Conservation (phyloP, 2,888 invertebrate genomes). For the Ochropleura leucogaster region DNA sequence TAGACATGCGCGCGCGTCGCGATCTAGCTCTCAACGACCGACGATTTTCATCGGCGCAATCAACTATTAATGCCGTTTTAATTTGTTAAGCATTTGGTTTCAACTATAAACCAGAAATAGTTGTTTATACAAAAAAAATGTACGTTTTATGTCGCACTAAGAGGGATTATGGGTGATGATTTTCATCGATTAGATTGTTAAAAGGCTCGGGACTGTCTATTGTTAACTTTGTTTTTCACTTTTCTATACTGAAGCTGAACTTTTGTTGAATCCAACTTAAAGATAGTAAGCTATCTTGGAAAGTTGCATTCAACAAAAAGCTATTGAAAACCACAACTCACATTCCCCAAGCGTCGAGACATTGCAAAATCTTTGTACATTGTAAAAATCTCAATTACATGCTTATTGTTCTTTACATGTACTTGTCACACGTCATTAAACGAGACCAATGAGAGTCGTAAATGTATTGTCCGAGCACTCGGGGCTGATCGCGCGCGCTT, state of each 20-base stretch:
- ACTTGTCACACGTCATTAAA: slow-evolving; percentile 88
- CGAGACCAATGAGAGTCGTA: slow-evolving; percentile 88
- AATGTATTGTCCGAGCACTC: slow-evolving; percentile 80
- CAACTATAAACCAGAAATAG: slow-evolving; percentile 1
- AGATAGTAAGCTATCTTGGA: not conserved
- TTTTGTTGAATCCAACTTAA: no score
- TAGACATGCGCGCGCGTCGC: slow-evolving; percentile 63
- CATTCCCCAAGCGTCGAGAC: not conserved
- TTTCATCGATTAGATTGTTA: not conserved
- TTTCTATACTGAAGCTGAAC: not conserved
- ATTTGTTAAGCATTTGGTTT: slow-evolving; percentile 21
- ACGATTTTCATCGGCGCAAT: slow-evolving; percentile 53
- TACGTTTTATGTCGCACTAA: not conserved
- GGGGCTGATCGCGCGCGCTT: slow-evolving; percentile 71
- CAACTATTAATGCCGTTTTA: slow-evolving; percentile 53
- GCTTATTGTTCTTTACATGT: slow-evolving; percentile 83
- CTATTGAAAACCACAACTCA: slow-evolving; percentile 24
- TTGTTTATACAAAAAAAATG: not conserved
- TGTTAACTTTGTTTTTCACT: not conserved
- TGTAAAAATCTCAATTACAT: slow-evolving; percentile 86
- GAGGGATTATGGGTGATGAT: not conserved
- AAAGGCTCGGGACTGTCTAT: not conserved
- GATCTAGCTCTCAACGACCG: slow-evolving; percentile 55
- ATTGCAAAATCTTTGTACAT: slow-evolving; percentile 74
- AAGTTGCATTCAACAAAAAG: slow-evolving; percentile 5